phyloP scores from a whole-genome alignment of 2,888 invertebrate species.

The Hydriomena furcata region DNA sequence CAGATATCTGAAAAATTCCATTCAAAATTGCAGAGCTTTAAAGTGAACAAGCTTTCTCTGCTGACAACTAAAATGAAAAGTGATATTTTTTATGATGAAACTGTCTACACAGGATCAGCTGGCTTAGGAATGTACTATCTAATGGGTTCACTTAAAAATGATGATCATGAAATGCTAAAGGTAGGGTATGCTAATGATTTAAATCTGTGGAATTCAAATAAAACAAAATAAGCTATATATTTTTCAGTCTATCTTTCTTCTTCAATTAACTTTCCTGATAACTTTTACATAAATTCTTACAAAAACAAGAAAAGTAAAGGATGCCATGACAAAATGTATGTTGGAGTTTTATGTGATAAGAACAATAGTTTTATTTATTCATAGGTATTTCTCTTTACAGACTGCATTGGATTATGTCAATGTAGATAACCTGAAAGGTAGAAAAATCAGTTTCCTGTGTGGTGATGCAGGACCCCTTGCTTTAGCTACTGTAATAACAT shows the following conservation, averaged over 20 bases:
- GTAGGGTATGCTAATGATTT: slow-evolving; percentile 37
- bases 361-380: background rate
- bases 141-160: slow-evolving; percentile 61
- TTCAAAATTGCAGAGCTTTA: slow-evolving; percentile 63
- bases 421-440: slow-evolving; percentile 58
- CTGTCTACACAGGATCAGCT: slow-evolving; percentile 90
- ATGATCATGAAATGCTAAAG: slow-evolving; percentile 50
- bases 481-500: slow-evolving; percentile 87
- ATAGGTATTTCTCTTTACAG: slow-evolving; percentile 43
- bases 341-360: background rate
- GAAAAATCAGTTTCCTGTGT: slow-evolving; percentile 87
- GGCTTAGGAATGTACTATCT: slow-evolving; percentile 88
- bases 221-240: too few relatives aligned
- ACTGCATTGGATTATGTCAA: slow-evolving; percentile 57
- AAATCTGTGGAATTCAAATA: too few relatives aligned
- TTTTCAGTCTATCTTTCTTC: too few relatives aligned
- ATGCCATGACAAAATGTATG: background rate
- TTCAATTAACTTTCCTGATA: too few relatives aligned
- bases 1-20: slow-evolving; percentile 78
- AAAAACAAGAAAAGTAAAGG: too few relatives aligned
- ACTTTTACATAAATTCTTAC: too few relatives aligned
- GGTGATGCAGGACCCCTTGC: slow-evolving; percentile 92
- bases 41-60: slow-evolving; percentile 62
- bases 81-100: slow-evolving; percentile 82
- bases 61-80: slow-evolving; percentile 67